Base-by-base conservation (phyloP, 1,140 invertebrate species). In the Carposina sasakii region DNA sequence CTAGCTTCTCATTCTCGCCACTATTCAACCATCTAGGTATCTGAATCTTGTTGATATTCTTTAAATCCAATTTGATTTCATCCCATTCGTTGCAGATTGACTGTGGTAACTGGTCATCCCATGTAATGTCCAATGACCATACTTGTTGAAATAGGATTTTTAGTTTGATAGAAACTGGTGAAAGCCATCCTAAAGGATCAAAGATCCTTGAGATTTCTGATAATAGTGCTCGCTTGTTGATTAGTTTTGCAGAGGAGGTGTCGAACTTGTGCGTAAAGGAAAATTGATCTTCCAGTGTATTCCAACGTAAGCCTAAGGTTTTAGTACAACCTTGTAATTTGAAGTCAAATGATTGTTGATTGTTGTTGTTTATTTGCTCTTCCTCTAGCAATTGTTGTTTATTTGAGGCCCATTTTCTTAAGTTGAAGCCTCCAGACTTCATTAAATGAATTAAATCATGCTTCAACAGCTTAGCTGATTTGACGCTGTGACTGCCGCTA, bases 81-180 rank as follows among this genome's bases (percentile, higher is more conserved):
- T 5, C 19, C 52, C 56, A 59, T 31, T 56, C 46, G 13, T 33
- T 19, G 28, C 16, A 16, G 2, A 52, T 51, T 13, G 51, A 21
- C 1, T 12, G 2, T 1, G 52, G 37, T 26, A 62, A 8, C 17
- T 26, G 3, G 10, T 61, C 54, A 33, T 58, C 60, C 60, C 55
- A 62, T n/a, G 13, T 10, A 0, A 26, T 30, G n/a, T 50, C 22
- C 2, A 5, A 16, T 13, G 54, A 22, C 76, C 78, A 81, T 1
- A 82, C n/a, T 20, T 58, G 43, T 67, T 87, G 82, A 36, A 86
- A 58, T 1, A 85, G 44, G 9, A 79, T 57, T 57, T 86, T 85
- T 8, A 63, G 55, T 5, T 30, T 50, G 5, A 82, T 52, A 3
- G 67, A 63, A 5, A 77, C 23, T 8, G 75, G 81, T n/a, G 65